These are phyloP conservation scores for Hyperoplus lanceolatus DNA, from an alignment of 2,797 vertebrate species.

Conservation along the genomic window DNA sequence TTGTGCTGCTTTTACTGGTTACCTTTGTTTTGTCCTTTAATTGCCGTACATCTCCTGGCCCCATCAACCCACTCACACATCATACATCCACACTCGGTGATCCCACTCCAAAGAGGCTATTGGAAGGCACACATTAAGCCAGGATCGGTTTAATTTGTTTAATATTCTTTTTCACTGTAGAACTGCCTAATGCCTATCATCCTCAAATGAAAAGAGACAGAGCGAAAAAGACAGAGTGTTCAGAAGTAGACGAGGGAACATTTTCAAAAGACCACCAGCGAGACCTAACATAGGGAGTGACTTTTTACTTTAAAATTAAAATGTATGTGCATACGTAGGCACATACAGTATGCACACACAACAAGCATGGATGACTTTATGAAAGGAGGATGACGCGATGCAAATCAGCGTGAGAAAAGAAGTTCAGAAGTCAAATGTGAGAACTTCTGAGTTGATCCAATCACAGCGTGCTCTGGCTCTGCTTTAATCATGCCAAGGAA, in stretches of 20 bases:
- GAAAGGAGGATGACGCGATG: neutral
- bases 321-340: neutral
- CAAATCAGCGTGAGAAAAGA: neutral
- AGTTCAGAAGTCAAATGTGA: neutral
- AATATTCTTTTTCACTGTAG: neutral
- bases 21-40: neutral
- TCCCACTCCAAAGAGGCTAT: neutral
- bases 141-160: neutral
- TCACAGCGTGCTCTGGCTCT: neutral
- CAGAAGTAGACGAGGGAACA: neutral
- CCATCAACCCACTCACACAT: neutral
- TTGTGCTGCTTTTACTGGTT: neutral
- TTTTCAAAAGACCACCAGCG: conserved; percentile 2
- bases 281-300: conserved; percentile 17
- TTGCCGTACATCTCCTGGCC: neutral
- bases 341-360: conserved; percentile 23
- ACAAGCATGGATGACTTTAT: neutral
- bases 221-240: neutral
- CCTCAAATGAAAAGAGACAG: neutral
- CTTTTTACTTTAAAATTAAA: conserved; percentile 8
- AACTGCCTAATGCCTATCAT: neutral
- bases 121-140: conserved; percentile 2
- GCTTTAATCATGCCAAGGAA: neutral
- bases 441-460: conserved; percentile 2
- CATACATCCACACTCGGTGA: neutral